Evolutionary conservation across 2,113 vertebrate species (phyloP).

Genomic region (Ochotona princeps): DNA sequence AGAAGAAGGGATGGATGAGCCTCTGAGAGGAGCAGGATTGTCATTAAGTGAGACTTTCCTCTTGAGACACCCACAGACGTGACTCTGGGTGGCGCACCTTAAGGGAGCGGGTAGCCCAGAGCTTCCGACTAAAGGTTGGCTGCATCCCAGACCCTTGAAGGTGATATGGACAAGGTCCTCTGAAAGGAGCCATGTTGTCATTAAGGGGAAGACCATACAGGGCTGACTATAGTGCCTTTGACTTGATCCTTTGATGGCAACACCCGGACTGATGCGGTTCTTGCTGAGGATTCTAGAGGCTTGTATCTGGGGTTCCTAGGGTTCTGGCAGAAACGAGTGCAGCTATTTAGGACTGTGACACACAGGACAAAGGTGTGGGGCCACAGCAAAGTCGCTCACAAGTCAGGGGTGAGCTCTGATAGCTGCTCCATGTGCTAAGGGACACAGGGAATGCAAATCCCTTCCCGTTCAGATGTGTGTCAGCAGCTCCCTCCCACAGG

Average conservation of each 20-base stretch:
- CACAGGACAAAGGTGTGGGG: neutral
- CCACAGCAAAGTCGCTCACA: too few species aligned
- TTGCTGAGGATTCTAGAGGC: neutral
- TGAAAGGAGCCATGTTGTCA: neutral
- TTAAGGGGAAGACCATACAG: neutral
- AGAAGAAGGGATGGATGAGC: too few species aligned
- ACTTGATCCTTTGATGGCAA: neutral
- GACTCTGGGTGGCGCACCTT: accelerated
- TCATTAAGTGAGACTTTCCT: neutral
- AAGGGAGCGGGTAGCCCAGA: neutral
- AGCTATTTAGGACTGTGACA: neutral
- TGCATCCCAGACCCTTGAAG: neutral
- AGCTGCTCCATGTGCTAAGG: neutral
- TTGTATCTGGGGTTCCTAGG: neutral
- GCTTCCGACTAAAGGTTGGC: neutral
- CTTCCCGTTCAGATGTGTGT: neutral
- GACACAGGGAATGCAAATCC: neutral
- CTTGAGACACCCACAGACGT: neutral
- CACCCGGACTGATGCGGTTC: neutral
- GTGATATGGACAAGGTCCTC: neutral
- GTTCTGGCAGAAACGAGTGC: neutral
- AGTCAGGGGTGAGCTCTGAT: too few species aligned
- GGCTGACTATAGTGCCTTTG: neutral
- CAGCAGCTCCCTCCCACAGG: neutral
- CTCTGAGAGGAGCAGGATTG: too few species aligned